Conservation (phyloP, 1,140 invertebrate genomes). For the Ectropis grisescens region DNA sequence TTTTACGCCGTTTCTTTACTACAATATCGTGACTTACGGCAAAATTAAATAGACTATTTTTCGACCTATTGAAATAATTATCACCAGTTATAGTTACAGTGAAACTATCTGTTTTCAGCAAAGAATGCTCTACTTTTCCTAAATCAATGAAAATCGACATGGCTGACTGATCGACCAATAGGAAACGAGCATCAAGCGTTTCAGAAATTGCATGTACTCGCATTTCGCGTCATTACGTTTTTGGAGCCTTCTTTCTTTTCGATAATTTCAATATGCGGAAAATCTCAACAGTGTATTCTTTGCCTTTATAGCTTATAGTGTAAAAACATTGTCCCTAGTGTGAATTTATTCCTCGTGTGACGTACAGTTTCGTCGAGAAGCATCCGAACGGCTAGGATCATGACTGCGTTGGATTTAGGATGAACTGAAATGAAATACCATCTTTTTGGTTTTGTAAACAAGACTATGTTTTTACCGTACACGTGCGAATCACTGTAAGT, state of each 20-base stretch:
- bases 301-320: conserved; percentile 20
- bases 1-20: too few species aligned
- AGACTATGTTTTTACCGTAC: conserved; percentile 68
- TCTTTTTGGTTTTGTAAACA: conserved; percentile 71
- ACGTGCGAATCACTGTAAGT: conserved; percentile 69
- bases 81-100: too few species aligned
- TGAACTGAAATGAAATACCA: conserved; percentile 65
- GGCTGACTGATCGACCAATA: conserved; percentile 75
- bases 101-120: too few species aligned
- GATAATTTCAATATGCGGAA: conserved; percentile 35
- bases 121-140: conserved; percentile 11
- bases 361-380: conserved; percentile 22
- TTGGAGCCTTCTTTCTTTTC: conserved; percentile 68
- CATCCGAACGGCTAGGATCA: conserved; percentile 39
- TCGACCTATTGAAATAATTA: too few species aligned
- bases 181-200: conserved; percentile 71
- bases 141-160: conserved; percentile 71
- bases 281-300: conserved; percentile 31
- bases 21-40: too few species aligned
- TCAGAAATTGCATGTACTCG: conserved; percentile 68
- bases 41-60: too few species aligned
- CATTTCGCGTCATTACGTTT: conserved; percentile 74
- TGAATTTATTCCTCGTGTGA: conserved; percentile 25
- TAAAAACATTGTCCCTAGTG: conserved; percentile 21
- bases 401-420: conserved; percentile 63